Percentiles rank a stretch among this genome's conserved stretches.
Conservation (phyloP, 2,113 vertebrate genomes). For the Salvator merianae region DNA sequence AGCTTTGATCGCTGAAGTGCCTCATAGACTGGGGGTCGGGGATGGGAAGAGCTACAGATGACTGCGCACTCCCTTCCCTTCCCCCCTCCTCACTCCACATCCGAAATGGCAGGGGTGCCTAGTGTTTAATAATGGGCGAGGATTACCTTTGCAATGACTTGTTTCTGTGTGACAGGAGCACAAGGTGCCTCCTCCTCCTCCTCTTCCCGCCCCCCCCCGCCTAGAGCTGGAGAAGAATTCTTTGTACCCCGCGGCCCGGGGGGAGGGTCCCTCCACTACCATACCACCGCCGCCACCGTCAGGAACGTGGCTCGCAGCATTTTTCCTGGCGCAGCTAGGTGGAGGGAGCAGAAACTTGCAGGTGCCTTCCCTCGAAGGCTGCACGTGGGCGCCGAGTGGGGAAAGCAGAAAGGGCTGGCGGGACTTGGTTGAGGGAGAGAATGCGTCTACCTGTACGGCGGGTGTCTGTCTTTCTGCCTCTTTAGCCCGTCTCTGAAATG, state of each 20-base stretch:
- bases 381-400: fast-evolving
- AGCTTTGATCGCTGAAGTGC: neutral
- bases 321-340: neutral
- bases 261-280: neutral
- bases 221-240: neutral
- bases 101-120: neutral
- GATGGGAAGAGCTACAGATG: neutral
- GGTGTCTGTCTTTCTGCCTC: neutral
- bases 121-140: neutral
- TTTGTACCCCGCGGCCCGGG: neutral
- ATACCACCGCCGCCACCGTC: too few relatives aligned
- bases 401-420: too few relatives aligned
- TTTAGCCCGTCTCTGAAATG: neutral
- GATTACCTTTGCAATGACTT: conserved; percentile 31
- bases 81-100: too few relatives aligned
- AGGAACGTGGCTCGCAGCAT: neutral
- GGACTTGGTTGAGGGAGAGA: neutral
- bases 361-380: neutral
- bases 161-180: conserved; percentile 6
- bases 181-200: conserved; percentile 10
- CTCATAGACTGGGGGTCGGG: neutral
- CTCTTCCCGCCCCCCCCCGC: conserved; percentile 28
- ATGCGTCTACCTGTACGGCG: neutral
- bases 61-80: neutral
- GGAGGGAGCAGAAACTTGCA: neutral